Base-by-base conservation (phyloP, 2,113 vertebrate genomes). In the Mus pahari region DNA sequence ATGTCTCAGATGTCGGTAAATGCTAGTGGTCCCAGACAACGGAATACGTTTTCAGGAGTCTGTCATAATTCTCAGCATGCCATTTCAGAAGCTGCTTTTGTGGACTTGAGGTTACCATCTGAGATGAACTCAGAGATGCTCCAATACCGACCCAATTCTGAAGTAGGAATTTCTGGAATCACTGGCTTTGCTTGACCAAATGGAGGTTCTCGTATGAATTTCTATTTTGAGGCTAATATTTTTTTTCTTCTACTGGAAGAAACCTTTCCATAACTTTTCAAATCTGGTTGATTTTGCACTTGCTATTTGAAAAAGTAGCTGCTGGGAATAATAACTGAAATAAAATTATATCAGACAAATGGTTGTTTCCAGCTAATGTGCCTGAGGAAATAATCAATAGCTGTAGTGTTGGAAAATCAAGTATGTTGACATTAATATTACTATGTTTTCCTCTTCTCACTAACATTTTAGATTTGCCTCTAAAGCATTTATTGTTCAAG, bases 301-400 rank as follows among this genome's bases (percentile, higher is more conserved):
- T 70, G 31, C 82, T 97, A 50, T 96, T 97, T 96, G 91, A 97
- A 97, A 97, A 93, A 97, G 89, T 96, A 96, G 92, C 91, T 97
- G 78, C 96, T 98, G 92, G 96, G 94, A 97, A 97, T 96, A 98
- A 97, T 97, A 97, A 96, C 86, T 16, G 90, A 97, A 96, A 97
- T 96, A 97, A 96, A 97, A 97, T 98, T 97, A 96, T 96, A 95
- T 84, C 94, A 97, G 95, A 96, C 89, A 97, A 97, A 97, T 97
- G 94, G 89, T 92, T 97, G 92, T 97, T 98, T 92, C 95, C 66
- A 97, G 94, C 82, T 86, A 89, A 93, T 75, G 74, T 95, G 96
- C 96, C 20, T 5, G 39, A 50, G 96, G 97, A 96, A 91, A 96
- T 94, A 97, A 97, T 97, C 96, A 97, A 97, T 97, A 96, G 83